Evolutionary conservation across 2,113 vertebrate genomes (phyloP).

Genomic region (Hoplias malabaricus): DNA sequence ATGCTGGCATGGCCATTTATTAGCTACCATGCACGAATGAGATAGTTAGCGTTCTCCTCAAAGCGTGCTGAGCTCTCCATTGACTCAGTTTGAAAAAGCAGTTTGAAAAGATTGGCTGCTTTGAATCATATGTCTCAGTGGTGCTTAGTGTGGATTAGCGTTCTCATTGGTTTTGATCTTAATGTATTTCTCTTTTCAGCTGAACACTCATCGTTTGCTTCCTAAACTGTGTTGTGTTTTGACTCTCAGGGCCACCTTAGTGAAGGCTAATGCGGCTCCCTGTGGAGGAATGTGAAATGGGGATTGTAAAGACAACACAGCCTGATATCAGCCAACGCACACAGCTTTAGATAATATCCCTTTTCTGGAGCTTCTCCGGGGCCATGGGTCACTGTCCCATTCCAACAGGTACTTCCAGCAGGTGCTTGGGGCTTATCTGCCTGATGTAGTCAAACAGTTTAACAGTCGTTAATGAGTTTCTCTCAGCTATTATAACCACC

Average conservation of each 20-base stretch:
- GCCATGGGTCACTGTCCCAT: neutral
- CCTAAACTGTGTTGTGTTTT: no score
- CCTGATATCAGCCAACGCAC: slow-evolving; percentile 8
- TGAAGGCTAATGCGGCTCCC: neutral
- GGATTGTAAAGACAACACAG: neutral
- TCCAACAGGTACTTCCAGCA: slow-evolving; percentile 26
- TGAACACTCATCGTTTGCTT: no score
- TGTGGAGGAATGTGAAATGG: neutral
- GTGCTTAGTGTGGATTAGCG: no score
- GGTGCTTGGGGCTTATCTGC: slow-evolving; percentile 1
- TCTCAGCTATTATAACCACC: neutral
- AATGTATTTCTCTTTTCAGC: no score
- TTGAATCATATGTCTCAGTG: no score
- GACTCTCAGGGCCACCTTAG: neutral
- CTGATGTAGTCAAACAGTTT: slow-evolving; percentile 16
- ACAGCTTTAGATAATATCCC: neutral
- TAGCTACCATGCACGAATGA: no score
- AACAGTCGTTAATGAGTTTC: slow-evolving; percentile 17
- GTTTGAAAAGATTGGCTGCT: no score
- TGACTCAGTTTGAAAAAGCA: no score
- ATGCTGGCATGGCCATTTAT: no score
- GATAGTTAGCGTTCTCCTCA: no score
- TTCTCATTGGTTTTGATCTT: no score
- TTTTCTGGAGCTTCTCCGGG: neutral
- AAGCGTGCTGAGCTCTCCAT: no score